phyloP scores from a whole-genome alignment of 1,140 invertebrate genomes.

The Zaprionus gabonicus region DNA sequence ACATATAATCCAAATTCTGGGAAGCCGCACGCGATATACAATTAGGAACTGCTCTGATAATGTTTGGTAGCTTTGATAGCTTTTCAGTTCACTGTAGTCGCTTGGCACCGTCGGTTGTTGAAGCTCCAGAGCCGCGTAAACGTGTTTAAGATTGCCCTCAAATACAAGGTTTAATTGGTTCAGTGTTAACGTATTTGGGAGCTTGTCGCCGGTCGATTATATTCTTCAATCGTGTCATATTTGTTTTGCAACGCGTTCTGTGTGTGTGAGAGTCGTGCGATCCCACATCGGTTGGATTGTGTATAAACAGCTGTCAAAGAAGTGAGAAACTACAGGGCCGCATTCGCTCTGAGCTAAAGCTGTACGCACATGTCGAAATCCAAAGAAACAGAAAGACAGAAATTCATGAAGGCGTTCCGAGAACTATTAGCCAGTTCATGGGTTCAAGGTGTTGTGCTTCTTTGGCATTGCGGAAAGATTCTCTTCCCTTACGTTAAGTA shows the following conservation, averaged over 20 bases:
- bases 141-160: background rate
- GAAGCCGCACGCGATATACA: background rate
- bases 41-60: background rate
- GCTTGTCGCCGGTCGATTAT: background rate
- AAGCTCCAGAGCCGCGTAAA: background rate
- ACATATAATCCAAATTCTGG: too few relatives aligned
- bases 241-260: background rate
- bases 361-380: constrained; percentile 22
- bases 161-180: background rate
- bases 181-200: background rate
- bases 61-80: background rate
- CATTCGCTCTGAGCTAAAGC: constrained; percentile 32
- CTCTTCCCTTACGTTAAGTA: too few relatives aligned
- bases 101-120: constrained; percentile 25
- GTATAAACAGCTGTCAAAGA: constrained; percentile 34
- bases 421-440: background rate
- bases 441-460: too few relatives aligned
- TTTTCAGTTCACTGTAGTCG: constrained; percentile 24
- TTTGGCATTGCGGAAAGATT: too few relatives aligned
- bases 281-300: constrained; percentile 10
- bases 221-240: background rate
- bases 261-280: constrained; percentile 5
- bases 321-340: constrained; percentile 9
- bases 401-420: constrained; percentile 4
- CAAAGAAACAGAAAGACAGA: background rate